These are phyloP conservation scores for Standfussiana lucernea DNA, from an alignment of 2,888 invertebrate genomes.

Conservation along the genomic window DNA sequence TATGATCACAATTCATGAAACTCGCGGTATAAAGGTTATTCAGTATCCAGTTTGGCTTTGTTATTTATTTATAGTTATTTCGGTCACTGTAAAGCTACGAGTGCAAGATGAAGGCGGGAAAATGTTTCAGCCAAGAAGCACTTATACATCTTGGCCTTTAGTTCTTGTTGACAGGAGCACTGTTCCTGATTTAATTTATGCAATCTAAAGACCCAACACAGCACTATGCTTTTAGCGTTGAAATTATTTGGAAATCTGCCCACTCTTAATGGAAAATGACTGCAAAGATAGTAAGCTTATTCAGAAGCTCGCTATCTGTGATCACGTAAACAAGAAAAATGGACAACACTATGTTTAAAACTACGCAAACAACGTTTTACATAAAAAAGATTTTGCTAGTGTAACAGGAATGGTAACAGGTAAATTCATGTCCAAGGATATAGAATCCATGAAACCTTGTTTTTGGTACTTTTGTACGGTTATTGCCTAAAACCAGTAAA, in stretches of 20 bases:
- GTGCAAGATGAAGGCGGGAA: not conserved
- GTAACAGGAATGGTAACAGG: not conserved
- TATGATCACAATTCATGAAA: not conserved
- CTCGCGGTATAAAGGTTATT: not conserved
- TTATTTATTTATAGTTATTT: not conserved
- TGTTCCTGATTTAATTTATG: conserved; percentile 36
- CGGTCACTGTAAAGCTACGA: not conserved
- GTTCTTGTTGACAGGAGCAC: conserved; percentile 26
- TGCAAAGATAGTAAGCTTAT: conserved; percentile 22
- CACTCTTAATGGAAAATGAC: conserved; percentile 41
- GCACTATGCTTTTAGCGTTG: conserved; percentile 34
- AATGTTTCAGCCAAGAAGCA: not conserved
- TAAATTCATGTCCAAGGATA: not conserved
- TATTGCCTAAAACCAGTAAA: not conserved
- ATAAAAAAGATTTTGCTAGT: not conserved
- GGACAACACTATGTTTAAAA: not conserved
- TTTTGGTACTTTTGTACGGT: not conserved
- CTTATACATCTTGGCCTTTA: not conserved
- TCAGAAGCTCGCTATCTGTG: not conserved
- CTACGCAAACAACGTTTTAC: not conserved
- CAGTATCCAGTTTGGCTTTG: not conserved
- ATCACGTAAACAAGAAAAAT: not conserved
- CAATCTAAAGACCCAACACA: conserved; percentile 14
- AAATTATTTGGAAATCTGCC: conserved; percentile 58
- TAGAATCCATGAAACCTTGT: not conserved